phyloP scores from a whole-genome alignment of 2,113 vertebrate genomes.

The Chaenocephalus aceratus region DNA sequence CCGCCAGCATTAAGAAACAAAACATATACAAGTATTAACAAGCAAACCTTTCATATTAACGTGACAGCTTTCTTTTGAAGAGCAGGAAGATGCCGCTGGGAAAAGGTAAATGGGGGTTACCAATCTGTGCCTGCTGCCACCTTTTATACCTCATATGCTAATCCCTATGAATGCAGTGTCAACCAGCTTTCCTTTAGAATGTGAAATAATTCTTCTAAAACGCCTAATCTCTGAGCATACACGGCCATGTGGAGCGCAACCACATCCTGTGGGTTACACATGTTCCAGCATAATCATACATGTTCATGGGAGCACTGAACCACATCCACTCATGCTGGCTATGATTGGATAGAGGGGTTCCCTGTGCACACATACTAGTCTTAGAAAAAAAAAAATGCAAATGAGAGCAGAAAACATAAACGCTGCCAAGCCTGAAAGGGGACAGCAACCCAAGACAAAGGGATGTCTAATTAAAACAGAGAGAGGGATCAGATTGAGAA shows the following conservation, averaged over 20 bases:
- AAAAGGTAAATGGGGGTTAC: no score
- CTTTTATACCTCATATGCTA: background rate
- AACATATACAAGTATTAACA: no score
- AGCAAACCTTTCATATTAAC: no score
- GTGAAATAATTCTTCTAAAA: background rate
- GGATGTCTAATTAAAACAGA: slow-evolving; percentile 53
- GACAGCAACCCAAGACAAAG: slow-evolving; percentile 42
- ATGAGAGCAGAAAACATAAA: slow-evolving; percentile 44
- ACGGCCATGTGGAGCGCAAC: background rate
- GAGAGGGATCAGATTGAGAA: slow-evolving; percentile 49
- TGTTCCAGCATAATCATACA: slow-evolving; percentile 50
- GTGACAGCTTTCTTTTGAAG: no score
- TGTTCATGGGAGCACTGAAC: slow-evolving; percentile 46
- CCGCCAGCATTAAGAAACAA: no score
- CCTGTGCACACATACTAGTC: background rate
- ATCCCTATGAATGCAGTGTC: slow-evolving; percentile 16
- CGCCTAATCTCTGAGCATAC: slow-evolving; percentile 20
- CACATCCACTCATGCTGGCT: slow-evolving; percentile 30
- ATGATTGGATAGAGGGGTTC: slow-evolving; percentile 32
- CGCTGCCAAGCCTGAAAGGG: slow-evolving; percentile 19
- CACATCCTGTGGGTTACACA: slow-evolving; percentile 46
- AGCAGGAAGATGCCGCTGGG: no score
- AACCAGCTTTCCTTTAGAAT: background rate
- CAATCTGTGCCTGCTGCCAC: no score
- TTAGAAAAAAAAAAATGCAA: slow-evolving; percentile 20